phyloP scores from a whole-genome alignment of 2,888 invertebrate species.

The Orthosia incerta region DNA sequence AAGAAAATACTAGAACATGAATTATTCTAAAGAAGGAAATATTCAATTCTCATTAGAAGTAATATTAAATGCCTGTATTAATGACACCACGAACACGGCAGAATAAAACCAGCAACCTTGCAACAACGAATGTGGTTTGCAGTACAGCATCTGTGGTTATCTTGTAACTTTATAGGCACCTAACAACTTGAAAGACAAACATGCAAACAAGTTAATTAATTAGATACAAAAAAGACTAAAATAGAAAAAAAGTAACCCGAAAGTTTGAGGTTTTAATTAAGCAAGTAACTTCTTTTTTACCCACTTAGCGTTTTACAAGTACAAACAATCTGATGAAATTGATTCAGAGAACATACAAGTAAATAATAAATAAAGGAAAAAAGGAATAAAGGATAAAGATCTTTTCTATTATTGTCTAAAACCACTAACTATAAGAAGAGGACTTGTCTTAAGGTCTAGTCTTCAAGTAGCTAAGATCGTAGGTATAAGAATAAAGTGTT shows the following conservation, averaged over 20 bases:
- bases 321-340: neutral
- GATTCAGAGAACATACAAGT: too few species aligned
- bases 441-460: too few species aligned
- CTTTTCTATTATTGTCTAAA: too few species aligned
- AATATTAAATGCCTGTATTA: constrained; percentile 5
- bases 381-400: too few species aligned
- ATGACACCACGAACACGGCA: constrained; percentile 24
- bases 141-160: constrained; percentile 37
- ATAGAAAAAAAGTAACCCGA: neutral
- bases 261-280: neutral
- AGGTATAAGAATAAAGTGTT: too few species aligned
- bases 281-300: neutral
- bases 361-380: too few species aligned
- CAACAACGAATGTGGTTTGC: constrained; percentile 36
- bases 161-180: constrained; percentile 19
- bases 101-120: constrained; percentile 22
- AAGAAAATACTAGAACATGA: neutral
- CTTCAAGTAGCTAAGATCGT: too few species aligned
- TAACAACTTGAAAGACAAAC: constrained; percentile 16
- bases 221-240: neutral
- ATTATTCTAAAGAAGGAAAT: neutral
- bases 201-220: constrained; percentile 1
- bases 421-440: too few species aligned
- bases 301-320: neutral
- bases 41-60: neutral